A percentile compares a stretch with the other conserved stretches of the same genome.
These are phyloP conservation scores for Asteroscopus sphinx DNA, from an alignment of 2,888 invertebrate species.

Conservation along the genomic window DNA sequence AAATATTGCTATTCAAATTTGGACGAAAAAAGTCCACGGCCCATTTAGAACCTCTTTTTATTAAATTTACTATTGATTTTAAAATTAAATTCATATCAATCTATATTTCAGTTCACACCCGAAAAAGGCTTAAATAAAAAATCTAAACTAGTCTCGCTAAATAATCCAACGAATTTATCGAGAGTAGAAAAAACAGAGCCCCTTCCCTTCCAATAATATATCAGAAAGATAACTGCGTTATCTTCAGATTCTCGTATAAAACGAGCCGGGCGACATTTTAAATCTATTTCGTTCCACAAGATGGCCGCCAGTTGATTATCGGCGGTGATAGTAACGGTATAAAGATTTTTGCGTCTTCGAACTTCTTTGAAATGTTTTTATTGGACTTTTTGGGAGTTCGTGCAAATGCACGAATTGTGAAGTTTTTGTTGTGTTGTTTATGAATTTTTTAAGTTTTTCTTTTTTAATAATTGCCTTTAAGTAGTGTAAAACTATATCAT, in stretches of 20 bases:
- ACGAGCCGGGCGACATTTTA: slow-evolving; percentile 57
- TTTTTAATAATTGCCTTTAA: too few relatives aligned
- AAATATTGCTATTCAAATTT: too few relatives aligned
- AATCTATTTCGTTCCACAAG: slow-evolving; percentile 65
- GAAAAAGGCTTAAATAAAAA: background rate
- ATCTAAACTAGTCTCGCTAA: slow-evolving; percentile 14
- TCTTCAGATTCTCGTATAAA: slow-evolving; percentile 59
- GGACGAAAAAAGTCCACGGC: too few relatives aligned
- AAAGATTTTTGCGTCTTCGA: slow-evolving; percentile 40
- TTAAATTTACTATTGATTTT: too few relatives aligned
- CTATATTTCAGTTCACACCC: too few relatives aligned
- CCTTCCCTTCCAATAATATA: slow-evolving; percentile 46
- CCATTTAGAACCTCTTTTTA: too few relatives aligned
- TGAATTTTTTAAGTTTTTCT: background rate
- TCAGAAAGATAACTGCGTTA: slow-evolving; percentile 59
- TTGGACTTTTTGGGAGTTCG: slow-evolving; percentile 3
- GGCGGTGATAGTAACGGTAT: slow-evolving; percentile 47
- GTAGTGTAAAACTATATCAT: too few relatives aligned
- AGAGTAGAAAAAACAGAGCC: slow-evolving; percentile 40
- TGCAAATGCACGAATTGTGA: too few relatives aligned
- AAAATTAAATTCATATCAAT: too few relatives aligned
- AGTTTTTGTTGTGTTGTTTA: background rate
- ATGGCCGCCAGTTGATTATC: slow-evolving; percentile 60
- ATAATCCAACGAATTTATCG: slow-evolving; percentile 30
- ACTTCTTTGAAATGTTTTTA: slow-evolving; percentile 11